Percentiles rank a stretch among this genome's conserved stretches.
These are phyloP conservation scores for Sweltsa coloradensis DNA, from an alignment of 1,140 invertebrate genomes.

Conservation along the genomic window DNA sequence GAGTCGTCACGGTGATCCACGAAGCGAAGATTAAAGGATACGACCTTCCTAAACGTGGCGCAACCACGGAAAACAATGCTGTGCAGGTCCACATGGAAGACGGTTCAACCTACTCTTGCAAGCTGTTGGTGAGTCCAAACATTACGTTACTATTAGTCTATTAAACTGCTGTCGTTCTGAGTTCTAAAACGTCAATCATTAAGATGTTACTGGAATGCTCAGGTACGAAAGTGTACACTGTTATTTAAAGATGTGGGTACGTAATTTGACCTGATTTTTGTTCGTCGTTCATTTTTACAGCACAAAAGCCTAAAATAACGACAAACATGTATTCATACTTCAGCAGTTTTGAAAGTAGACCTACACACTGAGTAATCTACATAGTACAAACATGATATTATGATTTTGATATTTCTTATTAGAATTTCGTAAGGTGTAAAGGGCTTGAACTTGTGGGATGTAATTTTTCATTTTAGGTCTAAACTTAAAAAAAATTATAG, in stretches of 20 bases:
- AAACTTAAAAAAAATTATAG: too few relatives aligned
- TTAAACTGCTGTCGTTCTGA: not conserved
- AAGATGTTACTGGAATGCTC: not conserved
- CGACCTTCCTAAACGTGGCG: conserved; percentile 27
- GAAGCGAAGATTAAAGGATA: conserved; percentile 38
- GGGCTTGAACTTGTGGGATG: too few relatives aligned
- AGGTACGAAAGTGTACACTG: not conserved
- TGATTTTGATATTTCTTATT: too few relatives aligned
- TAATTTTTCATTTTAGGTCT: too few relatives aligned
- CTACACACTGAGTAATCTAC: too few relatives aligned
- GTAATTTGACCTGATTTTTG: not conserved
- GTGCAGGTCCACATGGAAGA: conserved; percentile 37
- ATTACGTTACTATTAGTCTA: too few relatives aligned
- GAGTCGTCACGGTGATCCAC: conserved; percentile 34
- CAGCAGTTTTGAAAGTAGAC: too few relatives aligned
- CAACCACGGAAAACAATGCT: conserved; percentile 40
- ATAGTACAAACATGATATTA: too few relatives aligned
- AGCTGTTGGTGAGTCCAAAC: conserved; percentile 43
- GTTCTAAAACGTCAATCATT: not conserved
- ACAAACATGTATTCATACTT: too few relatives aligned
- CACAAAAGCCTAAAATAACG: not conserved
- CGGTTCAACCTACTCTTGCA: conserved; percentile 50
- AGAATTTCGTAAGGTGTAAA: too few relatives aligned
- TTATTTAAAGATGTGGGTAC: not conserved
- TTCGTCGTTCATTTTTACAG: not conserved